Evolutionary conservation across 2,888 invertebrate genomes (phyloP).

Genomic region (Cyclophora punctaria): DNA sequence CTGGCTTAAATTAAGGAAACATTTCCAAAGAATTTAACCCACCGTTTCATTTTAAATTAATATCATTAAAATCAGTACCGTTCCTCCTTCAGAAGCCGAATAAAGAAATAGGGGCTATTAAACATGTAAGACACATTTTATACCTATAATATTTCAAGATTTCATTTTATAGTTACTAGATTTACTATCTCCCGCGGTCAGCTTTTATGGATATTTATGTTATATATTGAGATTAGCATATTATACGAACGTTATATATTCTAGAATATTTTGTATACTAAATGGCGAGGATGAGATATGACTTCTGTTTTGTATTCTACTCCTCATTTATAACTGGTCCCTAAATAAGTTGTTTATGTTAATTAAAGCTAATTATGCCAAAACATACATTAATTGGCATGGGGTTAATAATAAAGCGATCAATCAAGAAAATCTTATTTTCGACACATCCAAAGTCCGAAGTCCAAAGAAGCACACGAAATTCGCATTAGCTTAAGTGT

Average conservation of each 20-base stretch:
- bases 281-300: no score
- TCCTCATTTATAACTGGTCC: no score
- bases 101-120: conserved; percentile 52
- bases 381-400: no score
- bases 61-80: conserved; percentile 38
- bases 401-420: no score
- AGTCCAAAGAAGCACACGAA: conserved; percentile 7
- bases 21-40: no score
- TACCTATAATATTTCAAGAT: conserved; percentile 47
- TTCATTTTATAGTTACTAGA: conserved; percentile 51
- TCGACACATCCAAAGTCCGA: no score
- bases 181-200: conserved; percentile 44
- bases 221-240: conserved; percentile 44
- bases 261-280: no score
- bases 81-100: conserved; percentile 51
- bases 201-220: conserved; percentile 40
- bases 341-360: no score
- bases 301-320: no score
- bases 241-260: conserved; percentile 27
- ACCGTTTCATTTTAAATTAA: conserved; percentile 32
- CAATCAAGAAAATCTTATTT: no score
- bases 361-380: no score
- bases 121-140: conserved; percentile 53
- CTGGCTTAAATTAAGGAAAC: not conserved
- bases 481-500: conserved; percentile 6